These are phyloP conservation scores for Mylabris phalerata DNA, from an alignment of 1,140 invertebrate species.

Conservation along the genomic window DNA sequence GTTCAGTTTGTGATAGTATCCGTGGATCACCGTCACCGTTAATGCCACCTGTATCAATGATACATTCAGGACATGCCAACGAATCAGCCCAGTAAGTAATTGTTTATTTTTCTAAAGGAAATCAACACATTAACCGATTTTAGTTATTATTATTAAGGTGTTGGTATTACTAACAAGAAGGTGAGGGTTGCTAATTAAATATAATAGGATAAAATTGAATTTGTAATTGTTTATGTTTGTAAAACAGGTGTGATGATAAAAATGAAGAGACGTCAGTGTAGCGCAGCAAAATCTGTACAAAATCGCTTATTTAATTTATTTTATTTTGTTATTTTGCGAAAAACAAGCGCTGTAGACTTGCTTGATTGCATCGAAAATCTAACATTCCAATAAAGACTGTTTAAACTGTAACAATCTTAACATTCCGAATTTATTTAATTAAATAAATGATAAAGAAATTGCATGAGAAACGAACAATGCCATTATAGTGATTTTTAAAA, in stretches of 20 bases:
- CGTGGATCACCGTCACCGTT: constrained; percentile 38
- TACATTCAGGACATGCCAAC: constrained; percentile 34
- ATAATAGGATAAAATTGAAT: constrained; percentile 23
- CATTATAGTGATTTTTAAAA: neutral
- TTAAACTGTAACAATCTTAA: constrained; percentile 22
- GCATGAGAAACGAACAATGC: constrained; percentile 2
- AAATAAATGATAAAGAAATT: constrained; percentile 4
- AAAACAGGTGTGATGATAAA: constrained; percentile 49
- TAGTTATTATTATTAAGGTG: constrained; percentile 34
- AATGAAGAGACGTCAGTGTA: constrained; percentile 53
- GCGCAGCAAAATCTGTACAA: constrained; percentile 23
- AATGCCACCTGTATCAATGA: constrained; percentile 40
- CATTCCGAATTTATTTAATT: constrained; percentile 23
- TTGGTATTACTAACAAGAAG: constrained; percentile 41
- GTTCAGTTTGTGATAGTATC: constrained; percentile 37
- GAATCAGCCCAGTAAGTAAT: constrained; percentile 39
- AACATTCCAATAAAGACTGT: constrained; percentile 21
- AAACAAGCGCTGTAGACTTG: neutral
- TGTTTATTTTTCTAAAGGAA: constrained; percentile 2
- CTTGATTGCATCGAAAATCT: neutral
- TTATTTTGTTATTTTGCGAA: neutral
- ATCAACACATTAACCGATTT: neutral
- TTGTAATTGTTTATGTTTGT: constrained; percentile 31
- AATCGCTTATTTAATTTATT: constrained; percentile 17
- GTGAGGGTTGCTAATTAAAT: constrained; percentile 8